Evolutionary conservation across 2,797 vertebrate species (phyloP), one percentile per base, ranked within the genome.

Genomic region (Philypnodon macrostomus): DNA sequence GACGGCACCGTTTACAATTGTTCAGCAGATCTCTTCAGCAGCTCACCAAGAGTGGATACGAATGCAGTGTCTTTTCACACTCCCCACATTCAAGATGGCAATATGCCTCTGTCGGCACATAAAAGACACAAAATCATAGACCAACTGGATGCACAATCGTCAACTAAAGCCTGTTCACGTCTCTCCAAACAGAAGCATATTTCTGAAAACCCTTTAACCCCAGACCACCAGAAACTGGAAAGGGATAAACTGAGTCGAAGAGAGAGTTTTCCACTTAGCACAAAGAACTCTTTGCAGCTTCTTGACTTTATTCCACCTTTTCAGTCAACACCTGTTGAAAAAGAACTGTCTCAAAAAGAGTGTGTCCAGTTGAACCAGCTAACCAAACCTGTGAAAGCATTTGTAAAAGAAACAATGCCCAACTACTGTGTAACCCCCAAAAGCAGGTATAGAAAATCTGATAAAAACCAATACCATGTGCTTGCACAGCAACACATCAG

Each of bases 21-120:
- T 68, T 91, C 90, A 14, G 76, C 76, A 17, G 89, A 91, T 52
- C 58, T 91, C 2, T 91, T 91, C 50, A 18, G 55, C 51, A 47
- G 42, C 68, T 75, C 76, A 12, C 21, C 59, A 13, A 16, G 49
- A 16, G 64, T 3, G 4, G 41, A 62, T 19, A 5, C 17, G 4
- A 44, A 34, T 47, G 9, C 39, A 9, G 15, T 44, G 5, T 34
- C n/a, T 0, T 5, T 36, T 18, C 18, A 23, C 7, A 24, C 1
- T n/a, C 17, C 15, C 0, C 35, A 9, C 4, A 5, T 18, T 33
- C 39, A 65, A 30, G 24, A 27, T 2, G 2, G 18, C 21, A 16
- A 5, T 4, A 18, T 0, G 0, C 12, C 8, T 6, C 4, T 26
- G 21, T 23, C 24, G 17, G 14, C 40, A 27, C 16, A 2, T 42